Evolutionary conservation across 2,888 invertebrate species (phyloP).

Genomic region (Leucophenga maculata): DNA sequence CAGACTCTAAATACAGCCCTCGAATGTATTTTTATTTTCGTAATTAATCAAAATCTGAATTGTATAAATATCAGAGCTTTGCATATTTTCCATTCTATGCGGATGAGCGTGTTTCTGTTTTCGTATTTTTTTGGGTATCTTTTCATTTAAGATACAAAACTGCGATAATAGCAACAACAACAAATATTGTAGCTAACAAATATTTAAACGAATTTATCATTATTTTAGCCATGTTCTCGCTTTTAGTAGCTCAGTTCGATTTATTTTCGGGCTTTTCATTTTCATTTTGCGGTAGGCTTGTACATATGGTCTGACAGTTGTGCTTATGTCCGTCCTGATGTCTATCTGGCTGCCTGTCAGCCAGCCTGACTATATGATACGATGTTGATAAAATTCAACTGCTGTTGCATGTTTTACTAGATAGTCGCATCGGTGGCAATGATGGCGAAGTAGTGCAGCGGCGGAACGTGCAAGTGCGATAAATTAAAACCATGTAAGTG

Average conservation of each 20-base stretch:
- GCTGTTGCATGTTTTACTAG: neutral
- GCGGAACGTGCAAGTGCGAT: constrained; percentile 28
- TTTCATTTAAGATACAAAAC: constrained; percentile 22
- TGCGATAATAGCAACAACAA: constrained; percentile 8
- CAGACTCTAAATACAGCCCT: neutral
- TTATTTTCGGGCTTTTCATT: neutral
- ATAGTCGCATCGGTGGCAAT: constrained; percentile 33
- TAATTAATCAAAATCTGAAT: constrained; percentile 17
- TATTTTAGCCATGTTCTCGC: constrained; percentile 15
- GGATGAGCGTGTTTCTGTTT: neutral
- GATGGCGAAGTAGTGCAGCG: neutral
- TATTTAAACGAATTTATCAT: constrained; percentile 16
- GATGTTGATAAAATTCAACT: constrained; percentile 7
- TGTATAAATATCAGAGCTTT: neutral
- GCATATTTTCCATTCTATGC: neutral
- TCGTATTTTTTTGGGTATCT: neutral
- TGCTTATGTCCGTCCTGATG: neutral
- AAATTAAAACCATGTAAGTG: constrained; percentile 64
- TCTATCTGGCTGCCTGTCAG: neutral
- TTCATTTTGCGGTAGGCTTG: neutral
- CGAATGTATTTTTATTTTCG: constrained; percentile 1
- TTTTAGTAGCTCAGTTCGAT: neutral
- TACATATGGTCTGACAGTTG: neutral
- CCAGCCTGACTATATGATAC: neutral
- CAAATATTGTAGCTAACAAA: neutral